These are phyloP conservation scores for Bovichtus variegatus DNA, from an alignment of 2,797 vertebrate genomes.

Conservation along the genomic window DNA sequence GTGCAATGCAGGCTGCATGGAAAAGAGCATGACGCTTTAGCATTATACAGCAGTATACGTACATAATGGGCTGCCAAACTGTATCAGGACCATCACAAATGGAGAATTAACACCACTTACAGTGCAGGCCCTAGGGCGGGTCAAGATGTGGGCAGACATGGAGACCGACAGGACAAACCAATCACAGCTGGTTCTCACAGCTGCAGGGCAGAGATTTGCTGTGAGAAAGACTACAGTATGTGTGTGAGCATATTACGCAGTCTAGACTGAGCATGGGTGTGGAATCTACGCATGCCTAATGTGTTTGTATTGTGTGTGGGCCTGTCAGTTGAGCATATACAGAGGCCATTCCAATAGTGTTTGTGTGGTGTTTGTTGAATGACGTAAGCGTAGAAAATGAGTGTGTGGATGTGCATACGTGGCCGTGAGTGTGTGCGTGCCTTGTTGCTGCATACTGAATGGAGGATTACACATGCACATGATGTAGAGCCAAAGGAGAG, in stretches of 20 bases:
- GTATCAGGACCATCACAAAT: constrained; percentile 17
- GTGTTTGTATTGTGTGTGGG: constrained; percentile 29
- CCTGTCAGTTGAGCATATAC: constrained; percentile 4
- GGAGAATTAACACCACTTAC: constrained; percentile 44
- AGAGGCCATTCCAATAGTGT: neutral
- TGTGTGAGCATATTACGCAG: constrained; percentile 30
- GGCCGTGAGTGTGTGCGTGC: constrained; percentile 25
- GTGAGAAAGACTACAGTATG: constrained; percentile 6
- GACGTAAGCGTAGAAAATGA: constrained; percentile 18
- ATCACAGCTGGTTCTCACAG: constrained; percentile 60
- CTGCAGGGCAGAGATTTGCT: constrained; percentile 50
- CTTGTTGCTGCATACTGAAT: constrained; percentile 41
- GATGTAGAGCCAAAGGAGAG: constrained; percentile 36
- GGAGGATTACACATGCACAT: constrained; percentile 59
- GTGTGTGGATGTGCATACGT: constrained; percentile 27
- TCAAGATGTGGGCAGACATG: constrained; percentile 51
- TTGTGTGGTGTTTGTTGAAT: constrained; percentile 8
- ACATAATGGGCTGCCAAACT: constrained; percentile 41
- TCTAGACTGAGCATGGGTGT: constrained; percentile 62
- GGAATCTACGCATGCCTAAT: constrained; percentile 41
- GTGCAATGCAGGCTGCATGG: constrained; percentile 47
- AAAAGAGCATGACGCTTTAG: constrained; percentile 46
- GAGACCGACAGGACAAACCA: constrained; percentile 52
- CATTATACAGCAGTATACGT: constrained; percentile 56
- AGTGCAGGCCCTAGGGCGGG: constrained; percentile 25